A percentile compares a stretch with the other conserved stretches of the same genome.
Evolutionary conservation across 2,797 vertebrate species (phyloP).

Genomic region (Gymnoscopelus microlampas): DNA sequence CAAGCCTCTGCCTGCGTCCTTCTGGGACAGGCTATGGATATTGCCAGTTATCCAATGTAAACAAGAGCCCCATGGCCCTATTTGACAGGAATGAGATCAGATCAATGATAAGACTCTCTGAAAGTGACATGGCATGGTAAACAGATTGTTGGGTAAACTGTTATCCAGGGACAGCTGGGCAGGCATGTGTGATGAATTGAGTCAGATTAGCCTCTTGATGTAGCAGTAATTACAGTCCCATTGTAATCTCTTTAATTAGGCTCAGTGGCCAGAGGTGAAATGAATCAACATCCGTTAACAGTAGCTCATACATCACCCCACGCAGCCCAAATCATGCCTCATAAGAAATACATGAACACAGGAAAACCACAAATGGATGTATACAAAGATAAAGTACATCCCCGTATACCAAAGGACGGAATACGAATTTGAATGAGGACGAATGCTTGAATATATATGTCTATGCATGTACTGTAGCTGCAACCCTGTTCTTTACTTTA

Average conservation of each 20-base stretch:
- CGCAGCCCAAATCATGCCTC: constrained; percentile 20
- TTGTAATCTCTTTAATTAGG: constrained; percentile 66
- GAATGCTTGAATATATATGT: constrained; percentile 32
- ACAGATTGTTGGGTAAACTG: constrained; percentile 55
- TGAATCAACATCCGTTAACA: constrained; percentile 41
- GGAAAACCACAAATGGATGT: constrained; percentile 1
- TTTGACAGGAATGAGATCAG: constrained; percentile 50
- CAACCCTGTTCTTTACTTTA: constrained; percentile 25
- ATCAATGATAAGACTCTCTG: constrained; percentile 49
- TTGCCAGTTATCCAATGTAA: constrained; percentile 24
- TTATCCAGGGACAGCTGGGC: constrained; percentile 53
- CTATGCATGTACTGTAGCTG: constrained; percentile 51
- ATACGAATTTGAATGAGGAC: too few relatives aligned
- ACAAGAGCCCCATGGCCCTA: constrained; percentile 22
- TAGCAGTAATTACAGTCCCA: constrained; percentile 59
- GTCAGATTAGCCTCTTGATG: constrained; percentile 59
- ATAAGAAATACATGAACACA: constrained; percentile 6
- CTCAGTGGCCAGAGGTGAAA: constrained; percentile 60
- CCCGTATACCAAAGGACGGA: too few relatives aligned
- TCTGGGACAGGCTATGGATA: constrained; percentile 9
- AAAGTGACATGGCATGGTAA: constrained; percentile 48
- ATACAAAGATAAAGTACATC: not conserved
- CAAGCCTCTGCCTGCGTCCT: not conserved
- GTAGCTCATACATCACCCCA: constrained; percentile 24
- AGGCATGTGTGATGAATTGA: constrained; percentile 62